Percentiles rank a stretch among this genome's conserved stretches.
Conservation (phyloP, 2,888 invertebrate species). For the Aleiodes testaceus region DNA sequence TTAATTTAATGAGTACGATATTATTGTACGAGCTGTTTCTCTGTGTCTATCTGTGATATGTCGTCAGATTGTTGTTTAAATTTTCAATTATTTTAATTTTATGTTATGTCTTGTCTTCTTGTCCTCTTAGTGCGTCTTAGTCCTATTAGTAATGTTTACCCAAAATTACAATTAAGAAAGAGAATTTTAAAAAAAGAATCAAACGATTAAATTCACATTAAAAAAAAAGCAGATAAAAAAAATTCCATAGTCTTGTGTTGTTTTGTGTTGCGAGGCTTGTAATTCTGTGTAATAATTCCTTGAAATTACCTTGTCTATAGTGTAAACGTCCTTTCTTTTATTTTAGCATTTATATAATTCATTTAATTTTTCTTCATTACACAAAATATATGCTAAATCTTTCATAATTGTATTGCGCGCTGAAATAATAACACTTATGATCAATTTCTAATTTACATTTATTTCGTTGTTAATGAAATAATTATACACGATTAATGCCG, state of each 20-base stretch:
- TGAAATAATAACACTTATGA: slow-evolving; percentile 46
- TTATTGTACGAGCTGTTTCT: slow-evolving; percentile 61
- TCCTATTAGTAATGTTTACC: slow-evolving; percentile 47
- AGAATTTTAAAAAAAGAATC: slow-evolving; percentile 28
- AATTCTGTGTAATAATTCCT: slow-evolving; percentile 49
- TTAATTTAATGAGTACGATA: slow-evolving; percentile 34
- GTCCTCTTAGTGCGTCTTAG: slow-evolving; percentile 65
- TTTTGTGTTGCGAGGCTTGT: slow-evolving; percentile 71
- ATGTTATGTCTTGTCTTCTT: slow-evolving; percentile 72
- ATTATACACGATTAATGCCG: slow-evolving; percentile 18
- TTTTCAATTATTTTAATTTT: slow-evolving; percentile 52
- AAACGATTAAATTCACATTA: slow-evolving; percentile 21
- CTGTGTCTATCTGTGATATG: slow-evolving; percentile 70
- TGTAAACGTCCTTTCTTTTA: slow-evolving; percentile 61
- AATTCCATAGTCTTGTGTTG: slow-evolving; percentile 63
- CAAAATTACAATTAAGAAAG: slow-evolving; percentile 27
- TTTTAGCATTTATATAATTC: slow-evolving; percentile 56
- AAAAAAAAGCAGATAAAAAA: slow-evolving; percentile 34
- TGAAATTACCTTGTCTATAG: slow-evolving; percentile 61
- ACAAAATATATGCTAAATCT: slow-evolving; percentile 11
- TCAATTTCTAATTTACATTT: slow-evolving; percentile 30
- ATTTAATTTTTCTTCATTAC: slow-evolving; percentile 14
- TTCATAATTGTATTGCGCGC: slow-evolving; percentile 47
- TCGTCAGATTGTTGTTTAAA: slow-evolving; percentile 69
- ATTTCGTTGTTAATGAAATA: slow-evolving; percentile 13